Evolutionary conservation across 2,888 invertebrate species (phyloP), one percentile per base, ranked within the genome.

Genomic region (Lasioglossum lativentre): DNA sequence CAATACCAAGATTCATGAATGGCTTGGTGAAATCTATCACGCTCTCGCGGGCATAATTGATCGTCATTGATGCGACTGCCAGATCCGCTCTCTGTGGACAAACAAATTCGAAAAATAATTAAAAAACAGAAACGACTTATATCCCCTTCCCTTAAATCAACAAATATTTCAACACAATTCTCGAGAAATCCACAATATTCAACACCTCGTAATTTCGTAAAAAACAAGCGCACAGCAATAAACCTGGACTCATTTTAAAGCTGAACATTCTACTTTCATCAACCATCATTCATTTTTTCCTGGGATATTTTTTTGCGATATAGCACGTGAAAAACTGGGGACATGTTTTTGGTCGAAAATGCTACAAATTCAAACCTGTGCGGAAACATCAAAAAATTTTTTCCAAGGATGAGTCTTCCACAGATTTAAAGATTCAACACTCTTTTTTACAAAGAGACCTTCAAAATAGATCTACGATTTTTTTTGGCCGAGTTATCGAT

Each of bases 21-120:
- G 99, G 99, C 93, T 99, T 99, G 0, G 99, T 99, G 95, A 99
- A 99, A 95, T 99, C 99, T 83, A 99, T 99, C 81, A 98, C 97
- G 75, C 98, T 98, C 95, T 99, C 99, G 30, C 99, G 96, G 0
- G 99, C 98, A 95, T 99, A 99, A 95, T 98, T 99, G 91, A 99
- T 99, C 3, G 99, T 99, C 97, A 99, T 98, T 0, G 99, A 99
- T 0, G 99, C 99, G 0, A 99, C 98, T 0, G 99, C 99, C 90
- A 99, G 96, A 94, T 99, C 99, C 0, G 99, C 99, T 95, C 98
- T 97, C 99, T 98, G 96, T 0, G 95, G 95, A 63, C 47, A 75
- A 47, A 73, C 10, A 75, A 59, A 23, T 16, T 52, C 23, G 52
- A 3, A 52, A 52, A 52, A 52, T 52, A 23, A 8, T 52, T 23